phyloP scores from a whole-genome alignment of 2,797 vertebrate genomes.

The Parotocinclus haroldoi region DNA sequence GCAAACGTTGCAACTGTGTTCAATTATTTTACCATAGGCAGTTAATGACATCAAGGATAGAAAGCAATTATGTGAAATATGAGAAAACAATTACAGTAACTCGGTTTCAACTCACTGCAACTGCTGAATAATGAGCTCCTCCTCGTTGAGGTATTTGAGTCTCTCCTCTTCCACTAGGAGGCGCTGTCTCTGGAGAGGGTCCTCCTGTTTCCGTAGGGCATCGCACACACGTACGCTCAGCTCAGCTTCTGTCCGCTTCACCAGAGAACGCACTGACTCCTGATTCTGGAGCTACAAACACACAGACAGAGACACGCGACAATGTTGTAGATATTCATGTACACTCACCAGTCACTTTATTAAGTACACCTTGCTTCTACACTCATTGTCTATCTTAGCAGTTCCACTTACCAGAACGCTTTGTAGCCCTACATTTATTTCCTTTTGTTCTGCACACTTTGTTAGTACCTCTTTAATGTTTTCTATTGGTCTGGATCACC shows the following conservation, averaged over 20 bases:
- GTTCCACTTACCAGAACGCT: too few relatives aligned
- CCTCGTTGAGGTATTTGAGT: slow-evolving; percentile 95
- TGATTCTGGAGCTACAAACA: slow-evolving; percentile 87
- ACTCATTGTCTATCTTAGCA: too few relatives aligned
- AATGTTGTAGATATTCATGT: too few relatives aligned
- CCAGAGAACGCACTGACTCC: slow-evolving; percentile 83
- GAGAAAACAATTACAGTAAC: not conserved
- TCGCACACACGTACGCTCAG: slow-evolving; percentile 89
- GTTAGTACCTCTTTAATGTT: too few relatives aligned
- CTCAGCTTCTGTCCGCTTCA: slow-evolving; percentile 90
- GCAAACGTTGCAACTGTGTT: not conserved
- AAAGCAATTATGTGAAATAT: not conserved
- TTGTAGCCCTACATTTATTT: too few relatives aligned
- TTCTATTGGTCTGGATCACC: too few relatives aligned
- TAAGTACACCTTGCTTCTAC: too few relatives aligned
- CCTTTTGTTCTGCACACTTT: too few relatives aligned
- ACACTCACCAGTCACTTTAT: too few relatives aligned
- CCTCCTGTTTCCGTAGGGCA: slow-evolving; percentile 90
- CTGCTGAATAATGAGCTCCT: slow-evolving; percentile 97
- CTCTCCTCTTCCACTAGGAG: slow-evolving; percentile 96
- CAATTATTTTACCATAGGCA: not conserved
- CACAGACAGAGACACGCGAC: not conserved
- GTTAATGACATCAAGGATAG: not conserved
- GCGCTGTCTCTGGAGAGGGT: slow-evolving; percentile 95
- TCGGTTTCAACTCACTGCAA: slow-evolving; percentile 81